These are phyloP conservation scores for Neoniphon sammara DNA, from an alignment of 2,797 vertebrate species.

Conservation along the genomic window DNA sequence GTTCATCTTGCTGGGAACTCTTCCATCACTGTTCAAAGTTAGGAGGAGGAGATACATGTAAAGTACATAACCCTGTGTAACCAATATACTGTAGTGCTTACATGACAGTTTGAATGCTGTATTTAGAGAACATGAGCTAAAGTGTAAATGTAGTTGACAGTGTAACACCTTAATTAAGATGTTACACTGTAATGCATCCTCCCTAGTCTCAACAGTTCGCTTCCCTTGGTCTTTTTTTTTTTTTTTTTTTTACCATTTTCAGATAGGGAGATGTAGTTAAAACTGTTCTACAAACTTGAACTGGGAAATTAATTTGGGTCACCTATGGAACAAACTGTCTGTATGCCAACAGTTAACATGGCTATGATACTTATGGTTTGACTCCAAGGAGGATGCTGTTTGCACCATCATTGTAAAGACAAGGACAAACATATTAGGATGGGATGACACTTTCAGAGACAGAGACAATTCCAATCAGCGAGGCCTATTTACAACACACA, in stretches of 20 bases:
- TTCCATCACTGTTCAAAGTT: not conserved
- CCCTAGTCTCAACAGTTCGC: not conserved
- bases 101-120: not conserved
- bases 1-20: not conserved
- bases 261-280: slow-evolving; percentile 48
- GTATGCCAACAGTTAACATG: slow-evolving; percentile 77
- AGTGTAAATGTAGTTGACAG: too few species aligned
- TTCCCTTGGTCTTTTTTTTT: slow-evolving; percentile 17
- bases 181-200: not conserved
- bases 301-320: slow-evolving; percentile 84
- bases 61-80: not conserved
- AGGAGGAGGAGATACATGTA: not conserved
- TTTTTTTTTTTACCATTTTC: too few species aligned
- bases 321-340: slow-evolving; percentile 71
- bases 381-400: slow-evolving; percentile 1
- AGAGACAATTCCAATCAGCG: not conserved
- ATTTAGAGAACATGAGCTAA: too few species aligned
- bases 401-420: slow-evolving; percentile 1
- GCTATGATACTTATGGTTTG: slow-evolving; percentile 35
- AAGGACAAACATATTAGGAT: slow-evolving; percentile 41
- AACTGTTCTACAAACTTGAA: slow-evolving; percentile 68
- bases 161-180: not conserved
- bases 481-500: too few species aligned
- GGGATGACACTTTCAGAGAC: slow-evolving; percentile 31
- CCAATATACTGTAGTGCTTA: not conserved